Conservation (phyloP, 2,113 vertebrate genomes). For the Anoura caudifer region DNA sequence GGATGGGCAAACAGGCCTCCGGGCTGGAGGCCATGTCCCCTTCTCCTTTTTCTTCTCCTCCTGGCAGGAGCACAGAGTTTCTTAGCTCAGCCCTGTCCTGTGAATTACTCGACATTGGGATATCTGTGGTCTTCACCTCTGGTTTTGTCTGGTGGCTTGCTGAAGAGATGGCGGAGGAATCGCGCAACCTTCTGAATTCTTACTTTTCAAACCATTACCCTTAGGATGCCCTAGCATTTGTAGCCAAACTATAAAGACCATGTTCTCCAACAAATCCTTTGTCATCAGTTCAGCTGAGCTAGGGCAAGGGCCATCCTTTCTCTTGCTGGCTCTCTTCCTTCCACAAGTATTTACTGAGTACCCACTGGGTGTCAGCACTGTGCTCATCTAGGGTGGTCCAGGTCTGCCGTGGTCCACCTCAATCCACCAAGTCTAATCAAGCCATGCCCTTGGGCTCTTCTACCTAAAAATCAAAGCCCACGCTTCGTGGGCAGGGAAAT, state of each 20-base stretch:
- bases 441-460: not conserved
- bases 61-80: not conserved
- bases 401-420: not conserved
- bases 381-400: not conserved
- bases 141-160: not conserved
- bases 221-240: not conserved
- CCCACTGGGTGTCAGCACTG: too few relatives aligned
- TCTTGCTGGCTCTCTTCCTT: not conserved
- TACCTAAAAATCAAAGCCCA: not conserved
- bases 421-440: not conserved
- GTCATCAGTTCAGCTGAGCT: not conserved
- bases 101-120: not conserved
- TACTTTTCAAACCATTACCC: not conserved
- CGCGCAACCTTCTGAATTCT: not conserved
- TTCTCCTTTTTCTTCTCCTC: not conserved
- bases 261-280: not conserved
- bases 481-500: not conserved
- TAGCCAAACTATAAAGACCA: not conserved
- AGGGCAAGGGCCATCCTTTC: not conserved
- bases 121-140: not conserved
- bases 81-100: not conserved
- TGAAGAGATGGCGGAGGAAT: not conserved
- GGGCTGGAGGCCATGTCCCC: rapidly evolving
- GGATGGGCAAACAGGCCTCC: not conserved
- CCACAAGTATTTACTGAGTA: not conserved